Conservation (phyloP, 2,113 vertebrate genomes). For the Plecturocebus donacophilus region DNA sequence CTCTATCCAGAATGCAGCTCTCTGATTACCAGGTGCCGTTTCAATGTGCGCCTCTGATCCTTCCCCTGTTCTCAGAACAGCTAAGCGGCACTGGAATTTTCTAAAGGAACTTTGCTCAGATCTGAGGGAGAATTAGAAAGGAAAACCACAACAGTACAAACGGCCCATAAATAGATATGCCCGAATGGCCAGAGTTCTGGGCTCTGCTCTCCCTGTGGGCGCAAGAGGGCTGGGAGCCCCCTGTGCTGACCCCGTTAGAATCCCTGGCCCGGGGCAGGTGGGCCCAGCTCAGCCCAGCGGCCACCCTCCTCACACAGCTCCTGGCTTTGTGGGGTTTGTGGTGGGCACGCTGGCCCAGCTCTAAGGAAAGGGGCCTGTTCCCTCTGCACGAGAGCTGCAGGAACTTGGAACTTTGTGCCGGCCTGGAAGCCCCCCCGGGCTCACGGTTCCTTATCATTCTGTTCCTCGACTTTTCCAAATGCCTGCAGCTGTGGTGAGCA, state of each 20-base stretch:
- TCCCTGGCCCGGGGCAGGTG: fast-evolving
- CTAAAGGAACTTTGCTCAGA: slow-evolving; percentile 21
- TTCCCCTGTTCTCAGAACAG: neutral
- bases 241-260: fast-evolving
- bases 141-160: fast-evolving
- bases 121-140: neutral
- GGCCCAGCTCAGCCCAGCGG: neutral
- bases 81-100: neutral
- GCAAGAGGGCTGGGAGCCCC: neutral
- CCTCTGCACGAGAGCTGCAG: fast-evolving
- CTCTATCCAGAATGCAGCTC: fast-evolving
- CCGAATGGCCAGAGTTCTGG: fast-evolving
- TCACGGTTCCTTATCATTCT: fast-evolving
- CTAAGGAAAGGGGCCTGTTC: fast-evolving
- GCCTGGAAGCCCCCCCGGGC: fast-evolving
- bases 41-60: fast-evolving
- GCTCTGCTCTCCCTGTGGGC: fast-evolving
- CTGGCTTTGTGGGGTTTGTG: too few relatives aligned
- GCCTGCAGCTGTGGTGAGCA: fast-evolving
- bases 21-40: neutral
- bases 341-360: fast-evolving
- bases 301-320: fast-evolving
- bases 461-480: fast-evolving
- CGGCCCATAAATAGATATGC: neutral
- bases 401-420: fast-evolving